Evolutionary conservation across 37 sponge, comb jelly and placozoan species (phyloP).

Genomic region (Chondrosia reniformis): DNA sequence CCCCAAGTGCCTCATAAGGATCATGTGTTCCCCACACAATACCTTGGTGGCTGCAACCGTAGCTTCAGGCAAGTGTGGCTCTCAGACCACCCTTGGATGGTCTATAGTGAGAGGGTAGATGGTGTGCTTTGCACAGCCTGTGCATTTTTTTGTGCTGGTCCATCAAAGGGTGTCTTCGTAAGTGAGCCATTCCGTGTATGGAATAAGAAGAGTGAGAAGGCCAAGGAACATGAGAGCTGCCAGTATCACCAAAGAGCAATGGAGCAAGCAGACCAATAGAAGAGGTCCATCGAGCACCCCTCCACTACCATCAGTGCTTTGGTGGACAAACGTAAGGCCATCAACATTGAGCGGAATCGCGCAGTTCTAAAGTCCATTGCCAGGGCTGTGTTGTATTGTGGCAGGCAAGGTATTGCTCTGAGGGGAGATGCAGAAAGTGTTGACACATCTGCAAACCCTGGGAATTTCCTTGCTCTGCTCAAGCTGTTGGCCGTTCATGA

Average conservation of each 20-base stretch:
- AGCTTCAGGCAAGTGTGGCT: conserved; percentile 11
- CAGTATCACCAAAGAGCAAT: conserved; percentile 3
- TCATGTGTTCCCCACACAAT: not conserved
- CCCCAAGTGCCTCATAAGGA: not conserved
- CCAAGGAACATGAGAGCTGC: not conserved
- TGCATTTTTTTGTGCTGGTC: not conserved
- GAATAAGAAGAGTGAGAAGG: not conserved
- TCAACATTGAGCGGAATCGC: conserved; percentile 7
- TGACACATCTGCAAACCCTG: conserved; percentile 22
- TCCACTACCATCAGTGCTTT: not conserved
- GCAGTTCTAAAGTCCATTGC: conserved; percentile 7
- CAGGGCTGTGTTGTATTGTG: conserved; percentile 22
- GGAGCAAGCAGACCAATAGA: not conserved
- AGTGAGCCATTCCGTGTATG: not conserved
- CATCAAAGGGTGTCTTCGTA: not conserved
- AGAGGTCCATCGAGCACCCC: conserved; percentile 1
- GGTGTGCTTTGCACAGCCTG: conserved; percentile 28
- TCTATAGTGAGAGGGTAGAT: conserved; percentile 35
- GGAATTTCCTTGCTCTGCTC: conserved; percentile 31
- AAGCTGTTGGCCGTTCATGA: conserved; percentile 21
- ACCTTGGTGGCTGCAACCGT: not conserved
- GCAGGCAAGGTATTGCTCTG: conserved; percentile 34
- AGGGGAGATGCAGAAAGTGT: conserved; percentile 30
- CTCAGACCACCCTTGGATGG: conserved; percentile 26
- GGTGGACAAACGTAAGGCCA: not conserved